Evolutionary conservation across 2,113 vertebrate genomes (phyloP), one percentile per base, ranked within the genome.

Genomic region (Psophia crepitans): DNA sequence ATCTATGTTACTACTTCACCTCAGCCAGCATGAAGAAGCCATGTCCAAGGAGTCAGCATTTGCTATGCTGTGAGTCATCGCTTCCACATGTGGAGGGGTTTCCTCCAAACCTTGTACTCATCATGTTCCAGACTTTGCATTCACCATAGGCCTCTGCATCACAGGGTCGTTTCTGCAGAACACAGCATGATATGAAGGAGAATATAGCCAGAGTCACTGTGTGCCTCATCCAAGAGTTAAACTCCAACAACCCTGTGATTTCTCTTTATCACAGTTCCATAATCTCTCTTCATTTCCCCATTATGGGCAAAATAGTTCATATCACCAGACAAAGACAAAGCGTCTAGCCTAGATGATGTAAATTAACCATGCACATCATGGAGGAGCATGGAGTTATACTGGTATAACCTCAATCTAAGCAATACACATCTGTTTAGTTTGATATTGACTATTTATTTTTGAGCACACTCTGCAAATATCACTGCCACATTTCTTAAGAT

Each of bases 401-500:
- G 4, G 5, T 63, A 48, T 39, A 85, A 82, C n/a, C 39, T 44
- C 70, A 30, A 4, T 58, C 68, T 64, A 74, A 80, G 68, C 23
- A 87, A 27, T 41, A 66, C 49, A 44, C 48, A 56, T 60, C 35
- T 89, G 77, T 49, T 90, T 49, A 57, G 28, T 56, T 90, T 80
- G 66, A 58, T 54, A 90, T 3, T 46, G 30, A 63, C 75, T 93
- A 53, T 93, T 96, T 89, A 60, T 79, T 90, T 91, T 56, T 33
- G 30, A 90, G 56, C 35, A 51, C 24, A 86, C 35, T 57, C 43
- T 78, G 79, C 71, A 90, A 90, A 94, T 60, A 89, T 35, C 33
- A 64, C 30, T 75, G 76, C 66, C 84, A 65, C 27, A 17, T 86
- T 90, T 93, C 69, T 79, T 78, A 64, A 57, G 76, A 89, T 46